phyloP scores from a whole-genome alignment of 2,888 invertebrate species.

The Noctua janthina region DNA sequence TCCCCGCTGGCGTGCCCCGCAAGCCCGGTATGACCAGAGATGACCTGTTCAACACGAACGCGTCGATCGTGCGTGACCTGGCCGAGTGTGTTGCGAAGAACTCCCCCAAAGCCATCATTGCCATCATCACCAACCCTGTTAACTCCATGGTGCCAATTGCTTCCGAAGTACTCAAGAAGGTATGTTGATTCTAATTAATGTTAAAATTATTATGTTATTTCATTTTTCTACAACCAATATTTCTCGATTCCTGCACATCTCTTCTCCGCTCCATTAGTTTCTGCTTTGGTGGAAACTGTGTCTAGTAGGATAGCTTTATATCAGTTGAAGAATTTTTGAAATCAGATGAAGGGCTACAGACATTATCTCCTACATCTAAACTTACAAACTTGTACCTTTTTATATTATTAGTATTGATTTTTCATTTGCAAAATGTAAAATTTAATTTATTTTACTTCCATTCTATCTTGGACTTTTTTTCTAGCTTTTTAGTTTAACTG shows the following conservation, averaged over 20 bases:
- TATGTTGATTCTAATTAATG: slow-evolving; percentile 66
- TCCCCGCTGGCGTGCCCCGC: slow-evolving; percentile 99
- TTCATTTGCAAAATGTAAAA: too few species aligned
- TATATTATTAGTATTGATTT: not conserved
- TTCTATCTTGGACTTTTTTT: not conserved
- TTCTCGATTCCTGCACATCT: not conserved
- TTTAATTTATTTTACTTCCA: not conserved
- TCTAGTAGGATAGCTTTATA: not conserved
- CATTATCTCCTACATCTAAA: not conserved
- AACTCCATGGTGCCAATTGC: slow-evolving; percentile 99
- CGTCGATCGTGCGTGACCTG: slow-evolving; percentile 98
- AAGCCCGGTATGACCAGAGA: slow-evolving; percentile 99
- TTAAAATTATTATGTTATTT: not conserved
- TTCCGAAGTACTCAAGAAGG: slow-evolving; percentile 97
- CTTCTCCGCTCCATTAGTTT: not conserved
- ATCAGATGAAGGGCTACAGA: not conserved
- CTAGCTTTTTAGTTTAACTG: not conserved
- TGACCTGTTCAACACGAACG: slow-evolving; percentile 99
- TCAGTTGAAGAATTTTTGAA: not conserved
- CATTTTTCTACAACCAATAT: not conserved
- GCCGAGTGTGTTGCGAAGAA: slow-evolving; percentile 94
- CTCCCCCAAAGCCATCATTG: slow-evolving; percentile 97
- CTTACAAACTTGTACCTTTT: not conserved
- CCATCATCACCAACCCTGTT: slow-evolving; percentile 99
- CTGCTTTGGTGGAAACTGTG: not conserved